Evolutionary conservation across 2,888 invertebrate genomes (phyloP).

Genomic region (Netelia melanura): DNA sequence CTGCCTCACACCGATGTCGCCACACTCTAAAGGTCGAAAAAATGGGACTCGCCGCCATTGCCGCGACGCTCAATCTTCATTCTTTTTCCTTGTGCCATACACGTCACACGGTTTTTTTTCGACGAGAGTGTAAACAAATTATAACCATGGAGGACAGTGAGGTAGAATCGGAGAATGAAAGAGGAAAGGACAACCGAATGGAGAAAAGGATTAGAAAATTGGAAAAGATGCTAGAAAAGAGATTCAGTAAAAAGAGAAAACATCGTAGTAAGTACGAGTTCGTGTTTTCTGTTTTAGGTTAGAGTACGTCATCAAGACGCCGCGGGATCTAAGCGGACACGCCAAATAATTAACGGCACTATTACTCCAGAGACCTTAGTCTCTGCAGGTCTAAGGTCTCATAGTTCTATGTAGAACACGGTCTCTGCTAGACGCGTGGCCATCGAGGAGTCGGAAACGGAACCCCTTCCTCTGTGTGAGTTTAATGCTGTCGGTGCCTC

Average conservation of each 20-base stretch:
- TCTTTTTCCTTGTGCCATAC: slow-evolving; percentile 40
- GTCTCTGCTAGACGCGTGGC: slow-evolving; percentile 25
- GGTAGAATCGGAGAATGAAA: not conserved
- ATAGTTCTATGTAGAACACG: slow-evolving; percentile 17
- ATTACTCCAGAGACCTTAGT: slow-evolving; percentile 10
- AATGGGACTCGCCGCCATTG: not conserved
- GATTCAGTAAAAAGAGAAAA: slow-evolving; percentile 18
- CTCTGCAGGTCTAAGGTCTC: slow-evolving; percentile 33
- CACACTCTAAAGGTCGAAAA: not conserved
- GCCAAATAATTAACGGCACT: too few species aligned
- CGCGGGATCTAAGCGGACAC: too few species aligned
- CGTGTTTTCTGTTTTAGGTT: too few species aligned
- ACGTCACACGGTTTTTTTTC: slow-evolving; percentile 18
- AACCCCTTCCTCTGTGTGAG: not conserved
- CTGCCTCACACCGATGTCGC: too few species aligned
- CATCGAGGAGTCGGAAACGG: not conserved
- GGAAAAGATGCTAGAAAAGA: slow-evolving; percentile 22
- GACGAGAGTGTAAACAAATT: slow-evolving; percentile 10
- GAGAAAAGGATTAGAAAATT: slow-evolving; percentile 26
- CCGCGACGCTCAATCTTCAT: slow-evolving; percentile 7
- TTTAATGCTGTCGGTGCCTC: not conserved
- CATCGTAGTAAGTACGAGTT: slow-evolving; percentile 2
- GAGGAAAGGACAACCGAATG: not conserved
- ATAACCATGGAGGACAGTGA: slow-evolving; percentile 12
- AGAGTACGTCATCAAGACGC: too few species aligned